Evolutionary conservation across 2,888 invertebrate genomes (phyloP), one percentile per base, ranked within the genome.

Genomic region (Machimus rusticus): DNA sequence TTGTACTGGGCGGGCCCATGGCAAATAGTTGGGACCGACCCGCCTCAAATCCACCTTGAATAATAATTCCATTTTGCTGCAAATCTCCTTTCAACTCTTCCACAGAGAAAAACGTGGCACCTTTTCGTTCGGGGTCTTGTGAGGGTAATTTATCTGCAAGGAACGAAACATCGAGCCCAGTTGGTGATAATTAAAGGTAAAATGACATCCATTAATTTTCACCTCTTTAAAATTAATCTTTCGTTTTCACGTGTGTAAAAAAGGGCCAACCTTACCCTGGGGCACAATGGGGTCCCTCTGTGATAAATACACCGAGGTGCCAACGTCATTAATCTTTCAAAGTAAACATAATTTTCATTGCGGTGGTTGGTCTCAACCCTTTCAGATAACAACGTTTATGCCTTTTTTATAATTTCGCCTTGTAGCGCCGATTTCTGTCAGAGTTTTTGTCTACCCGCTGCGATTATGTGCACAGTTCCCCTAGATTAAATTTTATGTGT

Each of bases 151-250:
- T 85, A 85, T 85, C 51, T 43, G 46, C 31, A 74, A 46, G 46
- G 43, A 46, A 46, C 19, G 43, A 85, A 85, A 85, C 74, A 85
- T 85, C 31, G 74, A 85, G 85, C 74, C 23, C 85, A 85, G 85
- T 85, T 85, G 85, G 85, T 74, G 85, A 85, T 85, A 85, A 85
- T 85, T 85, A 85, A 85, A 85, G 85, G 85, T 85, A 74, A 85
- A 85, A 74, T 85, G 85, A 85, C 85, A 85, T 85, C 74, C 85
- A 85, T 85, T 85, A 74, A 85, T 85, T 85, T 85, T 85, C 85
- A 85, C 85, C 85, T 85, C 85, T 85, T 85, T 85, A 74, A 85
- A 85, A 85, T 85, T 85, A 74, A 85, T 85, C 85, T 85, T 85
- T 85, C 23, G 74, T 37, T 85, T 85, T 85, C 74, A 85, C 74